These are phyloP conservation scores for Gyrodactylus bullatarudis DNA, from an alignment of 1,140 invertebrate genomes.

Conservation along the genomic window DNA sequence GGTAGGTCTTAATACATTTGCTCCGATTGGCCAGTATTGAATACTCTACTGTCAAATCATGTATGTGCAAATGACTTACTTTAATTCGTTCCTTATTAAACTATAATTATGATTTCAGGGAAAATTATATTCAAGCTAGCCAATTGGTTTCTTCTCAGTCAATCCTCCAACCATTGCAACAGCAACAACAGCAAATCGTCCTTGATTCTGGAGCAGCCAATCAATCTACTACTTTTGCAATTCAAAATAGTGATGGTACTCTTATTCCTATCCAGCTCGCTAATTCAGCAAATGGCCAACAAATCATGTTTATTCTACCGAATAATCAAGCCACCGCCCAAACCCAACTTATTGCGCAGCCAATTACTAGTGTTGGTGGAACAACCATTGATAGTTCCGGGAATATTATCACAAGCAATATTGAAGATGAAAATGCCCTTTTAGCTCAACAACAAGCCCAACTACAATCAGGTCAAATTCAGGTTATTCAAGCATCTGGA, in stretches of 20 bases:
- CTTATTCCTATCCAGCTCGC: constrained; percentile 1
- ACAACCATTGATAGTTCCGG: not conserved
- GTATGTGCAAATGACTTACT: not conserved
- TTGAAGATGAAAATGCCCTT: not conserved
- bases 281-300: not conserved
- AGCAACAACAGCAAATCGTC: not conserved
- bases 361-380: not conserved
- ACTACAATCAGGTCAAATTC: not conserved
- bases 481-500: not conserved
- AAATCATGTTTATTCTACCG: not conserved
- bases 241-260: constrained; percentile 5
- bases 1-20: not conserved
- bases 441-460: not conserved
- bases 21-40: not conserved
- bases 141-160: not conserved
- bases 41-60: not conserved
- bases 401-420: not conserved
- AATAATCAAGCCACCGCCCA: not conserved
- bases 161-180: not conserved
- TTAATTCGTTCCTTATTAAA: not conserved
- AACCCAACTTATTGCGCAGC: not conserved
- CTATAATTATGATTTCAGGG: not conserved
- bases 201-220: not conserved
- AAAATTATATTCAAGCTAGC: not conserved
- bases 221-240: not conserved